A percentile compares a stretch with the other conserved stretches of the same genome.
Evolutionary conservation across 2,113 vertebrate genomes (phyloP).

Genomic region (Leuciscus idus): DNA sequence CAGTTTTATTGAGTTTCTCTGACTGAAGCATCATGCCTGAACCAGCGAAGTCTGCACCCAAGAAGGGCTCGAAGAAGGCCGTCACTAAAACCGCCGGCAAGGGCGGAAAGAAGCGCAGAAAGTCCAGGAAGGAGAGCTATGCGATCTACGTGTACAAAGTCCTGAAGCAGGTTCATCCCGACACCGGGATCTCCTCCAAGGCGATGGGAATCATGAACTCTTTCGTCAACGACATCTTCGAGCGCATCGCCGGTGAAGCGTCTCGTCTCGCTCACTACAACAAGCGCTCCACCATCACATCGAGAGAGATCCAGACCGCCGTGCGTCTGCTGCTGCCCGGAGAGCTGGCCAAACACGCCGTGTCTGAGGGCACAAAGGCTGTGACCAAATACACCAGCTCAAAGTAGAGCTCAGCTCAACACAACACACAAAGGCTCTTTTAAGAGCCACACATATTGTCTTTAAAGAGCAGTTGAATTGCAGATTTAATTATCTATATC

Average conservation of each 20-base stretch:
- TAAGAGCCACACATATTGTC: too few species aligned
- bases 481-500: too few species aligned
- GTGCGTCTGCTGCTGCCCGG: slow-evolving; percentile 74
- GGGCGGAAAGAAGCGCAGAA: slow-evolving; percentile 1
- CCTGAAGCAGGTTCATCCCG: slow-evolving; percentile 66
- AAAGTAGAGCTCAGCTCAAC: slow-evolving; percentile 22
- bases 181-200: slow-evolving; percentile 83
- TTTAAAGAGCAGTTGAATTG: too few species aligned
- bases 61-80: slow-evolving; percentile 50
- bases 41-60: slow-evolving; percentile 36
- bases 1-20: too few species aligned
- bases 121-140: neutral
- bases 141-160: neutral
- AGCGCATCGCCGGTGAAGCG: slow-evolving; percentile 65
- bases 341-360: slow-evolving; percentile 65
- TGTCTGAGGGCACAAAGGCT: slow-evolving; percentile 63
- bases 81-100: slow-evolving; percentile 48
- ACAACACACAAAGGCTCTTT: too few species aligned
- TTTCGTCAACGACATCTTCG: slow-evolving; percentile 71
- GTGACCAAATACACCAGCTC: slow-evolving; percentile 59
- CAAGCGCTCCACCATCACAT: slow-evolving; percentile 73
- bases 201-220: slow-evolving; percentile 73
- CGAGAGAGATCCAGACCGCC: slow-evolving; percentile 84
- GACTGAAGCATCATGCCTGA: slow-evolving; percentile 18
- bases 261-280: slow-evolving; percentile 72